These are phyloP conservation scores for Bathynomus jamesi DNA, from an alignment of 1,140 invertebrate genomes.

Conservation along the genomic window DNA sequence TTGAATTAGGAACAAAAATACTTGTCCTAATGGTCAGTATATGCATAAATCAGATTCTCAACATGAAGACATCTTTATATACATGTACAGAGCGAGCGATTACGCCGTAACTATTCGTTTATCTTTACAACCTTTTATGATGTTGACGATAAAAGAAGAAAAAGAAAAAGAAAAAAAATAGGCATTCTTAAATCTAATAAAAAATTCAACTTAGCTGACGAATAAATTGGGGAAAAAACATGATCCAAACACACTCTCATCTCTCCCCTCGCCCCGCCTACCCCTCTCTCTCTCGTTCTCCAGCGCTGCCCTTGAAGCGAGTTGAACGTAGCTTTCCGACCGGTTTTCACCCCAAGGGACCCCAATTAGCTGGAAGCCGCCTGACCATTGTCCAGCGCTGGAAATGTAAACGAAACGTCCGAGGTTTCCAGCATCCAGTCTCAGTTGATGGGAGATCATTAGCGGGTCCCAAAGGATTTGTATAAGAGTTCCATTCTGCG, in stretches of 20 bases:
- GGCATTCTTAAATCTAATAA: not conserved
- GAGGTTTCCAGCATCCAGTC: not conserved
- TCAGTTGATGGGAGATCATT: constrained; percentile 1
- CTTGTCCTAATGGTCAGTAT: no score
- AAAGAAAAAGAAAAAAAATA: not conserved
- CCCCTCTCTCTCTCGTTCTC: no score
- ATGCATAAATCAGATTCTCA: no score
- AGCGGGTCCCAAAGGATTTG: not conserved
- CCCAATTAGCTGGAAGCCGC: not conserved
- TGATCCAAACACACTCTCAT: no score
- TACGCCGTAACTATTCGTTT: no score
- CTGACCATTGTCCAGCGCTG: not conserved
- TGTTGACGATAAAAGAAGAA: not conserved
- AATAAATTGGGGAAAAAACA: not conserved
- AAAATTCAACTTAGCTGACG: not conserved
- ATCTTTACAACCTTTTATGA: no score
- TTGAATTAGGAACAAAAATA: no score
- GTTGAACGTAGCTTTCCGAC: not conserved
- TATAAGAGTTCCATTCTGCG: not conserved
- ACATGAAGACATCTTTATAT: no score
- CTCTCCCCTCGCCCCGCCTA: no score
- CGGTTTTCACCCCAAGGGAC: not conserved
- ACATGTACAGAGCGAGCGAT: no score
- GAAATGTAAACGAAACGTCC: not conserved
- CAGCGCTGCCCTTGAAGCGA: not conserved